Evolutionary conservation across 2,888 invertebrate genomes (phyloP), one percentile per base, ranked within the genome.

Genomic region (Cephus nigrinus): DNA sequence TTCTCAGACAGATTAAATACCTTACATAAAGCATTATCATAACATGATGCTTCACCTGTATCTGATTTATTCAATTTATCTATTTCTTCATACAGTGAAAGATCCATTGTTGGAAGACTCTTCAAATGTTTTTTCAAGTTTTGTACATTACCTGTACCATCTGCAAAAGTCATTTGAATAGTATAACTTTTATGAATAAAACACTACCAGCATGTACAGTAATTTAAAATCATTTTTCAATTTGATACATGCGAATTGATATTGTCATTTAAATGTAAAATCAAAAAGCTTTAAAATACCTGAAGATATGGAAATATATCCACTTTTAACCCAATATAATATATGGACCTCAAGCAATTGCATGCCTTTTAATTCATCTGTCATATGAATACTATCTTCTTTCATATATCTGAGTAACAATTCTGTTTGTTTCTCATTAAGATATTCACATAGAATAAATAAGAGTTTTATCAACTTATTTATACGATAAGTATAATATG

Each of bases 261-360:
- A 2, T 55, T 9, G 23, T 55, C 23, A 23, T 23, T 36, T 9
- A 12, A 33, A 34, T 34, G 34, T 12, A 35, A 74, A 30, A 30
- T 5, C n/a, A 15, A 30, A 32, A 55, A 30, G 55, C 12, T 30
- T 4, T 40, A 15, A 82, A 76, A 34, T 80, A 87, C 87, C 83
- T 36, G 71, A 40, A 12, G 72, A 76, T 73, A 87, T 81, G 11
- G 80, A 79, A 34, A 87, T 87, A 34, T 84, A 87, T 75, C 80
- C 78, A 11, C 68, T 75, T 31, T 83, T 74, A 23, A 84, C 77
- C 87, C 87, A 88, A 78, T 86, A 84, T 23, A 88, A 80, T 11
- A 87, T 80, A 69, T 88, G 87, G 31, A 87, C 76, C 73, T 88
- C 87, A 5, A 87, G 79, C 74, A 80, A 82, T 75, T 81, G 33